Conservation (phyloP, 2,888 invertebrate species). For the Cheilosia vulpina region DNA sequence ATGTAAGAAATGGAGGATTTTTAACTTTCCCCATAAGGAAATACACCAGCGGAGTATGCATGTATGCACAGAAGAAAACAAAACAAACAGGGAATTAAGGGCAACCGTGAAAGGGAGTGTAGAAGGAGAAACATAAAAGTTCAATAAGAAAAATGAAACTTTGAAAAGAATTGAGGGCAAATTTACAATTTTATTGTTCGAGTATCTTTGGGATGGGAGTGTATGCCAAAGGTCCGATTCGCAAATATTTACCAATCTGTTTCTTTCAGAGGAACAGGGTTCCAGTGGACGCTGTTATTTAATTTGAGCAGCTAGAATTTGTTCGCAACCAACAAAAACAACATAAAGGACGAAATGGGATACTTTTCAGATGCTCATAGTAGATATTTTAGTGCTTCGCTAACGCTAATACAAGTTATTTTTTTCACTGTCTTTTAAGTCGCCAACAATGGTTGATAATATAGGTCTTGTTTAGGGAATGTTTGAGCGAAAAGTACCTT, state of each 20-base stretch:
- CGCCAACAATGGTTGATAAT: not conserved
- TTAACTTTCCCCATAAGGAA: conserved; percentile 64
- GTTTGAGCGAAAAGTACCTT: too few relatives aligned
- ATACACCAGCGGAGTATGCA: conserved; percentile 52
- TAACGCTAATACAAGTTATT: conserved; percentile 22
- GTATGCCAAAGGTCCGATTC: conserved; percentile 59
- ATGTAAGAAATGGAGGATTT: conserved; percentile 45
- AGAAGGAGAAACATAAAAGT: conserved; percentile 31
- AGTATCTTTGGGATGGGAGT: conserved; percentile 48
- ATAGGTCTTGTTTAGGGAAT: too few relatives aligned
- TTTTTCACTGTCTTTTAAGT: conserved; percentile 8
- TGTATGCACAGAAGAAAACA: conserved; percentile 53
- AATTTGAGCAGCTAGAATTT: conserved; percentile 42
- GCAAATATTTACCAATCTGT: conserved; percentile 68
- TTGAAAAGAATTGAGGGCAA: conserved; percentile 68
- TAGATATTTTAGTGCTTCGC: conserved; percentile 38
- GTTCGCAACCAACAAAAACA: conserved; percentile 35
- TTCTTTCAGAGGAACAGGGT: conserved; percentile 9
- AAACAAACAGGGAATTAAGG: conserved; percentile 64
- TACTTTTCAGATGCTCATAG: conserved; percentile 40
- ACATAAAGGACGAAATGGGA: conserved; percentile 35
- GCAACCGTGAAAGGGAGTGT: conserved; percentile 33
- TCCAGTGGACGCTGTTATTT: conserved; percentile 58
- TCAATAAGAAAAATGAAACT: conserved; percentile 58
- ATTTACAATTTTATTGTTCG: conserved; percentile 73